Evolutionary conservation across 2,113 vertebrate genomes (phyloP), one percentile per base, ranked within the genome.

Genomic region (Neogale vison): DNA sequence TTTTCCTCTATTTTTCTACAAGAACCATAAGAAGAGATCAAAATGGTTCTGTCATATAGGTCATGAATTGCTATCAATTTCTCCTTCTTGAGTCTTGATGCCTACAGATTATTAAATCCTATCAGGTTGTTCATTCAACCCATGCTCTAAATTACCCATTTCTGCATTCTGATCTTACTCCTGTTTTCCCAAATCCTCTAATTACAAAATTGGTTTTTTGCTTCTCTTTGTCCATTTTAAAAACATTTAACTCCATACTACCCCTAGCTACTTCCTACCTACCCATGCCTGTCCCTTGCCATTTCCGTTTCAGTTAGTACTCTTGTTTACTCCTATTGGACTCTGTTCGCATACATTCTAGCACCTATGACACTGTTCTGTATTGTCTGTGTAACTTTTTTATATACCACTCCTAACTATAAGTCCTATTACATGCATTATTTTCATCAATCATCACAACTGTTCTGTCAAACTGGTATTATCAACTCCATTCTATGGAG

Each of bases 71-170:
- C 29, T 59, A n/a, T 39, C 52, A 61, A 69, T 36, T 10, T 29
- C 63, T 34, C 80, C 71, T 61, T 67, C 29, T 47, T 24, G 72
- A 77, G 24, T 7, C 15, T 76, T 23, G 7, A 96, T 69, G 10
- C 10, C 50, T 88, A 71, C 2, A 63, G 20, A 71, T 63, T 39
- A 59, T 34, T 31, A 6, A 65, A 50, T 21, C 8, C 7, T 20
- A 0, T 12, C 7, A 6, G 45, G 3, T 2, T 55, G 4, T 1
- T 6, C 3, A 39, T 45, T 59, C 39, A 90, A 82, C 12, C 23
- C 34, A 13, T n/a, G 1, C 34, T 76, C 91, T 21, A 31, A 34
- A 69, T 31, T 11, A 36, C 11, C 2, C 29, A 57, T 15, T n/a
- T 42, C 6, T 87, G 18, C 1, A 24, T 17, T 86, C 34, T 42